Base-by-base conservation (phyloP, 2,113 vertebrate species). In the Bucco capensis region DNA sequence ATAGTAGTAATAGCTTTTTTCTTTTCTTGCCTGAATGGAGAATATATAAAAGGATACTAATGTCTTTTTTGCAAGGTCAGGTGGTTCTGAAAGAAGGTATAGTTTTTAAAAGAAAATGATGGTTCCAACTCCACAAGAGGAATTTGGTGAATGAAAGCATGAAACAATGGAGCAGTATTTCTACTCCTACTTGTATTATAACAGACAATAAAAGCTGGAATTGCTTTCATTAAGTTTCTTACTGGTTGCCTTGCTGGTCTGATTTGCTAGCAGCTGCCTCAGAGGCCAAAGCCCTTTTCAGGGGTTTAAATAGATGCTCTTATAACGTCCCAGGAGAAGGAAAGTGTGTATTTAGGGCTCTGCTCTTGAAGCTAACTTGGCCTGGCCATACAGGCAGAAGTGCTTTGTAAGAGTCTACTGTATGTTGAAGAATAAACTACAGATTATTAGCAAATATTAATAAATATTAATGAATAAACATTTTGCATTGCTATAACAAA, bases 61-160 rank as follows among this genome's bases (percentile, higher is more conserved):
- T 93, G 77, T 47, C 40, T 77, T 78, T 66, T 72, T 83, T 67
- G 33, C 42, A 89, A 89, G 90, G 90, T 72, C 83, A 89, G 83
- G 70, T 88, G 70, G 49, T 37, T 82, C 57, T 65, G 33, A 75
- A 76, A 31, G 53, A 86, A 77, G 28, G 12, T 42, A 47, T 2
- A 73, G 33, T 46, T 93, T 88, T 84, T 31, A 72, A 80, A 85
- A 92, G 38, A 54, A 93, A 89, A 82, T 76, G 10, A 82, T 82
- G 38, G 27, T 13, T 87, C 46, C 77, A 84, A 14, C 78, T 89
- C 30, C 33, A 74, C n/a, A 56, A 46, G n/a, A 78, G 23, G n/a
- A 75, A 86, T 69, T 90, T 5, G 4, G 49, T 49, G 61, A 75
- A 61, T 10, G 50, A 88, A 90, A 37, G 30, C 25, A 50, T 75